Evolutionary conservation across 2,113 vertebrate genomes (phyloP).

Genomic region (Ciconia stormi): DNA sequence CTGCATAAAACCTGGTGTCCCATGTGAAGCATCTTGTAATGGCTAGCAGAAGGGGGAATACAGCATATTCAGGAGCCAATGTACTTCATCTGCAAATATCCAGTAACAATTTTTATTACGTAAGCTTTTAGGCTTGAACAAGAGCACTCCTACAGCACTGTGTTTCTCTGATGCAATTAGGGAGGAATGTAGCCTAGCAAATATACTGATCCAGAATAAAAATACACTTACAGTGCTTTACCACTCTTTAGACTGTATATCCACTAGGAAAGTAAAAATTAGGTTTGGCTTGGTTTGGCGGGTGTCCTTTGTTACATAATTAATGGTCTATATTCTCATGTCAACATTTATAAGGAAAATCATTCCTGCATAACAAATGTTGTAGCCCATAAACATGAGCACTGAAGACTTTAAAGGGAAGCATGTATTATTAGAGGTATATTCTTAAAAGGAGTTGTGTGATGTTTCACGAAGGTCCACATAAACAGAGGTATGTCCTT

Average conservation of each 20-base stretch:
- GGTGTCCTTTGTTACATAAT: neutral
- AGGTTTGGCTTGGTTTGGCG: neutral
- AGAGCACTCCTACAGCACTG: neutral
- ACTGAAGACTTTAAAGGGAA: neutral
- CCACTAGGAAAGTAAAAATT: neutral
- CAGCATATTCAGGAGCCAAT: neutral
- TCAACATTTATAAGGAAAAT: neutral
- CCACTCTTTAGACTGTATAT: neutral
- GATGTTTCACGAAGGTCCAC: neutral
- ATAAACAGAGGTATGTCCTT: neutral
- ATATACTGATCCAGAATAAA: neutral
- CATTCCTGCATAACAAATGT: neutral
- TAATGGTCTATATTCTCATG: neutral
- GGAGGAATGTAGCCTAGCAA: neutral
- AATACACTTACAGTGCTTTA: neutral
- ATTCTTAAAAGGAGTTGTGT: neutral
- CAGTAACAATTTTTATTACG: neutral
- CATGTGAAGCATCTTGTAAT: neutral
- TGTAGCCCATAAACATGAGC: neutral
- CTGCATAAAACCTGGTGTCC: neutral
- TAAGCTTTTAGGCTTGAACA: neutral
- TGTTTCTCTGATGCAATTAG: neutral
- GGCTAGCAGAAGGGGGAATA: neutral
- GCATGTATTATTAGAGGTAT: neutral
- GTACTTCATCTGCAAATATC: neutral